Evolutionary conservation across 2,113 vertebrate species (phyloP).

Genomic region (Crocuta crocuta): DNA sequence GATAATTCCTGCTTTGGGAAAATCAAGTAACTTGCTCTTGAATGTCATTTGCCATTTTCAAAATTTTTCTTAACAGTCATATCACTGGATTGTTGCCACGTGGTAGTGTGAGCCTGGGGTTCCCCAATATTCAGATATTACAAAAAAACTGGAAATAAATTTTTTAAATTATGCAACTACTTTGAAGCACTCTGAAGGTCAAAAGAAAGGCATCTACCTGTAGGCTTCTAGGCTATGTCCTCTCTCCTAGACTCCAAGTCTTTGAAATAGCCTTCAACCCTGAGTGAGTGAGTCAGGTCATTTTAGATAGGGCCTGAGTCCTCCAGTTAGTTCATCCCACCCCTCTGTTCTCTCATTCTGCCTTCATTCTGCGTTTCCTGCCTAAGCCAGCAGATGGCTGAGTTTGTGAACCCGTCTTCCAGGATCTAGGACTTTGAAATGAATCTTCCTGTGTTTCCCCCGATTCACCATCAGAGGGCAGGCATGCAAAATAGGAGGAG

Average conservation of each 20-base stretch:
- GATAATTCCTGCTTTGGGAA: slow-evolving; percentile 16
- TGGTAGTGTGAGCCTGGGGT: background rate
- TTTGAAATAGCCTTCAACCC: background rate
- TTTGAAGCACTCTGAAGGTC: background rate
- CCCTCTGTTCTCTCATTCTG: background rate
- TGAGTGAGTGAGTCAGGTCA: too few relatives aligned
- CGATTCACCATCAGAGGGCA: slow-evolving; percentile 66
- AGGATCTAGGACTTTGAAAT: background rate
- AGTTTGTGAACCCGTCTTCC: background rate
- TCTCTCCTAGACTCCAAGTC: background rate
- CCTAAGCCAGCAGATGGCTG: background rate
- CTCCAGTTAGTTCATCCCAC: background rate
- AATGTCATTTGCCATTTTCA: background rate
- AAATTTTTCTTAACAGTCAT: background rate
- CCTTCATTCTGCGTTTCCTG: background rate
- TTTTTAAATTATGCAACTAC: background rate
- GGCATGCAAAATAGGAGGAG: slow-evolving; percentile 47
- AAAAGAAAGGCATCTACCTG: background rate
- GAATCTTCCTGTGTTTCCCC: slow-evolving; percentile 20
- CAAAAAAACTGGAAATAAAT: background rate
- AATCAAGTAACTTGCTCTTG: slow-evolving; percentile 10
- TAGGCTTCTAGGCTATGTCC: background rate
- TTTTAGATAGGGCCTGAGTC: background rate
- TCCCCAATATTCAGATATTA: background rate
- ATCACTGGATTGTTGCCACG: background rate